Evolutionary conservation across 2,888 invertebrate species (phyloP), one percentile per base, ranked within the genome.

Genomic region (Geophilus truncorum): DNA sequence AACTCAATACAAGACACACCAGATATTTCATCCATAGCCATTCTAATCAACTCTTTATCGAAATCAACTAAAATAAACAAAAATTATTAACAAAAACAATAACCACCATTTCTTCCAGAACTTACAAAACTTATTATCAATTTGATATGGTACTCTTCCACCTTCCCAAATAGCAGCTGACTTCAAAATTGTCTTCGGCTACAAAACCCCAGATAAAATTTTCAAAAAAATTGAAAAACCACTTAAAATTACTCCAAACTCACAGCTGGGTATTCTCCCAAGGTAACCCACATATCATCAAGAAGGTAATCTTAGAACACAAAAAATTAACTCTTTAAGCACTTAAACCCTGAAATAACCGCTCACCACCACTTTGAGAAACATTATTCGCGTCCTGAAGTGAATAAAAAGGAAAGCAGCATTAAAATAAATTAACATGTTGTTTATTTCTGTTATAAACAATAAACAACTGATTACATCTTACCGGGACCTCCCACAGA

Each of bases 401-500:
- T 12, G 1, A 57, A 57, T 7, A 45, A 6, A 45, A 57, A 57
- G 12, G 5, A 21, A 4, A 57, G 3, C 18, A 57, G 1, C 21
- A 57, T 57, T 18, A 21, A 21, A 57, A 45, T 45, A 45, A 45
- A 45, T 45, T 21, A 4, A 18, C 4, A 23, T 57, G 5, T 57
- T 57, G 57, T 57, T 57, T 57, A 45, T 12, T n/a, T 12, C 3
- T 4, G 6, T n/a, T 45, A 57, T 57, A 57, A 57, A 57, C 57
- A 57, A 23, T 57, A 57, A 57, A 57, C 23, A 57, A 57, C 57
- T 57, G 57, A 57, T 57, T 57, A 57, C 15, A 57, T 57, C 57
- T 57, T 57, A 57, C 57, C 57, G 57, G 57, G 57, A 57, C 57
- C 57, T 57, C 57, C 57, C 57, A 57, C 57, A 57, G 57, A 3